phyloP scores from a whole-genome alignment of 2,797 vertebrate species.

The Knipowitschia caucasica region DNA sequence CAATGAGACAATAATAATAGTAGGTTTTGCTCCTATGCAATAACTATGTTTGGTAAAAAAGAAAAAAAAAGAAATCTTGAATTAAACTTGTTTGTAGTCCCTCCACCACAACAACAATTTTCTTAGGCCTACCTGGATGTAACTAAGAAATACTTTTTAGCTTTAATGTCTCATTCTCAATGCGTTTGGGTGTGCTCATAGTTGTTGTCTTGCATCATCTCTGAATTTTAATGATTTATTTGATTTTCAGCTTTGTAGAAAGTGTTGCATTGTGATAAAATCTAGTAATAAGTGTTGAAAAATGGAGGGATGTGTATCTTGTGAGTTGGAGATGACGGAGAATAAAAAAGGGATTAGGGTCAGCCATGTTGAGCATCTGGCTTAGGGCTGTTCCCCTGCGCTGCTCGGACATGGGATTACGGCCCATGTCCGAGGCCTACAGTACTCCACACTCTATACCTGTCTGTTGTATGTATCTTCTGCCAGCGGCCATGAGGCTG shows the following conservation, averaged over 20 bases:
- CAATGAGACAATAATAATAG: not conserved
- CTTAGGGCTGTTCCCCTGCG: conserved; percentile 44
- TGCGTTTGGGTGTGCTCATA: not conserved
- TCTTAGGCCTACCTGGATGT: no score
- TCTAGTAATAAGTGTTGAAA: conserved; percentile 57
- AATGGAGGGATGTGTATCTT: conserved; percentile 36
- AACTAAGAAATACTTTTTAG: no score
- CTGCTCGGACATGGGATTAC: conserved; percentile 58
- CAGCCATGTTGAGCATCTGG: conserved; percentile 75
- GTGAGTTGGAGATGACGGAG: conserved; percentile 43
- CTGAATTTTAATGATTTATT: conserved; percentile 9
- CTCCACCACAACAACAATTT: no score
- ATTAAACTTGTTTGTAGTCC: no score
- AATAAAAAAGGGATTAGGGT: conserved; percentile 76
- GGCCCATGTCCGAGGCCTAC: conserved; percentile 7
- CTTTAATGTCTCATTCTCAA: no score
- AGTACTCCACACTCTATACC: conserved; percentile 1
- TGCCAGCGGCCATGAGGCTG: conserved; percentile 64
- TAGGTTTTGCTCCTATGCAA: not conserved
- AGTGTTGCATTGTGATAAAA: conserved; percentile 42
- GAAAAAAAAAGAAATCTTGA: not conserved
- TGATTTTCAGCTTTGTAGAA: not conserved
- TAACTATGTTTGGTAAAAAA: not conserved
- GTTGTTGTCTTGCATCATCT: not conserved
- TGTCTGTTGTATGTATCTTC: conserved; percentile 22